phyloP scores from a whole-genome alignment of 2,888 invertebrate species.

The Tubiluchus corallicola region DNA sequence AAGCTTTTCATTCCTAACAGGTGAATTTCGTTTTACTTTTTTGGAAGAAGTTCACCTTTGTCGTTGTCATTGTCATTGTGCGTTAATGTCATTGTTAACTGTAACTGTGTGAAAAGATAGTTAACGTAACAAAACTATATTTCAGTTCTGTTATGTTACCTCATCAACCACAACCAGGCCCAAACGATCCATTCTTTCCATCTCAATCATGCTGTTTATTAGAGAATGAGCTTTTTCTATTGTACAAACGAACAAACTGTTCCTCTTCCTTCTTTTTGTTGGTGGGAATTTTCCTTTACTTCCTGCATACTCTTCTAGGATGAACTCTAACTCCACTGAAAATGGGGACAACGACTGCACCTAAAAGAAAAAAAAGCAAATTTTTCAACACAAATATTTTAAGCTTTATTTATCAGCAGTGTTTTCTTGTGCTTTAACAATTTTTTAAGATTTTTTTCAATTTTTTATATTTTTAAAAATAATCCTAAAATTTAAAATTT shows the following conservation, averaged over 20 bases:
- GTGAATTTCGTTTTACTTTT: too few species aligned
- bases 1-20: too few species aligned
- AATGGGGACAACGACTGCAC: slow-evolving; percentile 65
- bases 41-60: too few species aligned
- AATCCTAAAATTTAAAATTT: too few species aligned
- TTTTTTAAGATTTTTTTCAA: too few species aligned
- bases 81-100: too few species aligned
- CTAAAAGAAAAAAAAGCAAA: too few species aligned
- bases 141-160: slow-evolving; percentile 17
- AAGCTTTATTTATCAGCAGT: too few species aligned
- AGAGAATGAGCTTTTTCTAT: slow-evolving; percentile 81
- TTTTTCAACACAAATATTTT: too few species aligned
- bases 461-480: too few species aligned
- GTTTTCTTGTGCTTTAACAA: too few species aligned
- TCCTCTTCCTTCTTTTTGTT: slow-evolving; percentile 48
- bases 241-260: slow-evolving; percentile 71
- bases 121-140: neutral
- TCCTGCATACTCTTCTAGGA: slow-evolving; percentile 86
- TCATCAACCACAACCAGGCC: slow-evolving; percentile 75
- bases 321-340: slow-evolving; percentile 64
- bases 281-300: slow-evolving; percentile 70
- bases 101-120: neutral
- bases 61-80: too few species aligned
- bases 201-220: slow-evolving; percentile 59
- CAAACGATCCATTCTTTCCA: slow-evolving; percentile 47